phyloP scores from a whole-genome alignment of 1,140 invertebrate species.

The Charaxes varanes region DNA sequence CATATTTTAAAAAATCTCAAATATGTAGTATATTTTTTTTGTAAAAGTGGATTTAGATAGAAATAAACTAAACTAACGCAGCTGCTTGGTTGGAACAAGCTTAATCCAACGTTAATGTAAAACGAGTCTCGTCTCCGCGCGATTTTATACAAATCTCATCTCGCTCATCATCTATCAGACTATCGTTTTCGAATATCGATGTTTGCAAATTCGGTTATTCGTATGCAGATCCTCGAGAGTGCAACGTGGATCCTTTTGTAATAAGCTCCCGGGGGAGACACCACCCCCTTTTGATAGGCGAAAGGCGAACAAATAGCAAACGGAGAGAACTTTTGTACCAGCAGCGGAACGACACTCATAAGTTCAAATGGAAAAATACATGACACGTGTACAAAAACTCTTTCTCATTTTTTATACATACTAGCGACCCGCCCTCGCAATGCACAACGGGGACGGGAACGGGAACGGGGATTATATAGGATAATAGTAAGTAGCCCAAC shows the following conservation, averaged over 20 bases:
- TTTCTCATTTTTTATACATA: too few species aligned
- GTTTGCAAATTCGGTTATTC: slow-evolving; percentile 29
- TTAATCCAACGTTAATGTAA: slow-evolving; percentile 4
- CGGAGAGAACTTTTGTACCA: slow-evolving; percentile 10
- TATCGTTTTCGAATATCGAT: slow-evolving; percentile 22
- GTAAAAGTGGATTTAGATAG: too few species aligned
- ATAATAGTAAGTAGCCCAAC: too few species aligned
- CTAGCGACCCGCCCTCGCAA: too few species aligned
- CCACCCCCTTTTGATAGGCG: slow-evolving; percentile 1
- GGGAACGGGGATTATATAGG: too few species aligned
- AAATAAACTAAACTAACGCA: too few species aligned
- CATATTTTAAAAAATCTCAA: too few species aligned
- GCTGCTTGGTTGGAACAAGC: too few species aligned
- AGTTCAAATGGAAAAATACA: slow-evolving; percentile 8
- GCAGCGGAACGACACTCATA: background rate
- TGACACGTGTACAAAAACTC: too few species aligned
- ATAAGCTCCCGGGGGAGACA: slow-evolving; percentile 10
- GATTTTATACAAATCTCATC: slow-evolving; percentile 10
- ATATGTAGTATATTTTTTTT: too few species aligned
- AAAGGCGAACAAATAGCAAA: slow-evolving; percentile 13
- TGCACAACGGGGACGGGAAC: too few species aligned
- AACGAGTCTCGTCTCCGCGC: background rate
- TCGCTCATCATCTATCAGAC: slow-evolving; percentile 14
- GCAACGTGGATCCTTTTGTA: slow-evolving; percentile 19
- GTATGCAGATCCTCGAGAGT: slow-evolving; percentile 26